Evolutionary conservation across 2,113 vertebrate species (phyloP).

Genomic region (Semnornis frantzii): DNA sequence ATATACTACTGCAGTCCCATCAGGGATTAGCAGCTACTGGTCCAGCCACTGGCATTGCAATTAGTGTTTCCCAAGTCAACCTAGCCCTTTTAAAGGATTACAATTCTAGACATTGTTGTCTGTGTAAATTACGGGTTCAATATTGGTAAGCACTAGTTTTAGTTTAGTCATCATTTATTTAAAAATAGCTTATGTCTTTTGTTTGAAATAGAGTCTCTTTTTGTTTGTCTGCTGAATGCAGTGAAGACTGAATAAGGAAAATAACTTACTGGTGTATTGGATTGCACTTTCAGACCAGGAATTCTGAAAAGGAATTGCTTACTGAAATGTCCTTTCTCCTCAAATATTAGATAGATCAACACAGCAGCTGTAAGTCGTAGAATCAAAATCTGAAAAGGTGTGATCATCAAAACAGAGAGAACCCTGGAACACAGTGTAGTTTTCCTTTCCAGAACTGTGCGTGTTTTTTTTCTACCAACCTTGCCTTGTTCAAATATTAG

Average conservation of each 20-base stretch:
- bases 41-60: not conserved
- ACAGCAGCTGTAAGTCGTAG: not conserved
- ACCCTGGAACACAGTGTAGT: not conserved
- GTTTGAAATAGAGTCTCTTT: not conserved
- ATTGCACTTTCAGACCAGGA: not conserved
- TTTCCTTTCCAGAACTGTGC: not conserved
- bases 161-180: not conserved
- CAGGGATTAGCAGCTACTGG: not conserved
- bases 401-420: not conserved
- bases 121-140: not conserved
- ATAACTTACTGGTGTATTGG: not conserved
- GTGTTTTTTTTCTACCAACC: not conserved
- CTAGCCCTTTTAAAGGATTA: not conserved
- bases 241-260: not conserved
- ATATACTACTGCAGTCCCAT: not conserved
- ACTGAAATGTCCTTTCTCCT: not conserved
- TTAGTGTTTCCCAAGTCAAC: not conserved
- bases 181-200: not conserved
- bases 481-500: not conserved
- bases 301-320: not conserved
- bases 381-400: not conserved
- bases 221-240: not conserved
- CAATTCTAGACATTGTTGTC: not conserved
- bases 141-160: not conserved
- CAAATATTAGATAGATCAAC: not conserved